Conservation (phyloP, 1,140 invertebrate species). For the Muscidifurax raptorellus region DNA sequence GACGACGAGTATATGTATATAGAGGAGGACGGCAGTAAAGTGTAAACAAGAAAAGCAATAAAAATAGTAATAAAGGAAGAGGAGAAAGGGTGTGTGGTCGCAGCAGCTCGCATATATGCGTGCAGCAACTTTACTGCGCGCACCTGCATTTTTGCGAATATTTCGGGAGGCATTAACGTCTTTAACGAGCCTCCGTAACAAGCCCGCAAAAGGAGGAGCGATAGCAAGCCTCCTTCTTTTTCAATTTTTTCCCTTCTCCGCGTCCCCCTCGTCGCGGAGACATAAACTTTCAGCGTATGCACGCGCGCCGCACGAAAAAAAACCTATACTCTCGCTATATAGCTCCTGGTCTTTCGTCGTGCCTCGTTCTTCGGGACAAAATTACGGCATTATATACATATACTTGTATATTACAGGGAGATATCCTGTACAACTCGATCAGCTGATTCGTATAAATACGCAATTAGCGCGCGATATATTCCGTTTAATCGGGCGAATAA, state of each 20-base stretch:
- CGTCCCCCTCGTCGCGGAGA: constrained; percentile 37
- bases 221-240: constrained; percentile 53
- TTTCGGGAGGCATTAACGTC: constrained; percentile 72
- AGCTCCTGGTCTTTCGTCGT: constrained; percentile 15
- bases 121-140: constrained; percentile 59
- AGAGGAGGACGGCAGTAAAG: constrained; percentile 54
- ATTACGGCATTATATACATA: not conserved
- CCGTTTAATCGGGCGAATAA: not conserved
- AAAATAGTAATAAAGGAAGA: constrained; percentile 52
- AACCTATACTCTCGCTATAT: not conserved
- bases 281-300: constrained; percentile 34
- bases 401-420: too few species aligned
- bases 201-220: constrained; percentile 66
- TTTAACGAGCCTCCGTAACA: constrained; percentile 72
- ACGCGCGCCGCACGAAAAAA: not conserved
- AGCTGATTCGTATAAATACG: not conserved
- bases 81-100: constrained; percentile 57
- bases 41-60: constrained; percentile 51
- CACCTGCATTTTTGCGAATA: constrained; percentile 75
- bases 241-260: constrained; percentile 45
- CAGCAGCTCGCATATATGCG: constrained; percentile 39
- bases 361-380: not conserved
- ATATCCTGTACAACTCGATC: not conserved
- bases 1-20: constrained; percentile 29
- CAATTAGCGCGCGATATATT: not conserved